Base-by-base conservation (phyloP, 2,888 invertebrate species). In the Sarcophaga variegata region DNA sequence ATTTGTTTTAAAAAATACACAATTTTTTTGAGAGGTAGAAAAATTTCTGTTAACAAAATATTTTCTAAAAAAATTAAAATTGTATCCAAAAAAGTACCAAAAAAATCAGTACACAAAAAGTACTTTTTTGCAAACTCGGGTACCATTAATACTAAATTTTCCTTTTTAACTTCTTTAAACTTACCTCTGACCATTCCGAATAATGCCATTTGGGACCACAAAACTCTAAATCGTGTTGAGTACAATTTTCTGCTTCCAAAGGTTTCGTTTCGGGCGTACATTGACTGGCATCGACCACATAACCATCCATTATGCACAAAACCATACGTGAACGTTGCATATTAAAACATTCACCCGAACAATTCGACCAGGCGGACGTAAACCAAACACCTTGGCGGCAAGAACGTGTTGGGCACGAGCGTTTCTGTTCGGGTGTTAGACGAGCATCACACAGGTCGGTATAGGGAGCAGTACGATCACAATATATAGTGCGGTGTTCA, bases 311-410 rank as follows among this genome's bases (percentile, higher is more conserved):
- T 5, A 92, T 79, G 45, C 92, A 92, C 20, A 91, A 71, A 11
- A 92, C 91, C 12, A 85, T 81, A 12, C 92, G 90, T 22, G 87
- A 89, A 6, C 90, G 89, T 22, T 90, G 88, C 59, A 91, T 80
- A 79, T 90, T 91, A 64, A 91, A 93, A 62, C 94, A 94, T 70
- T 92, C 91, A 2, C 92, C 92, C 1, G 89, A 88, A 74, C 92
- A 92, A 62, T 93, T 89, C 60, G 95, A 94, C 96, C 96, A 97
- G 10, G 95, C 95, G 62, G 97, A 96, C 49, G 96, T 95, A 91
- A 97, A 97, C 98, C 98, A 98, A 90, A 96, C 95, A 4, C 96
- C 96, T 60, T 93, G 93, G 89, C 94, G 95, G 92, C 96, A 97
- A 85, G 95, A 95, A 17, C 64, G 95, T 94, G 49, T 25, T 25